Conservation (phyloP, 2,888 invertebrate genomes). For the Pachydiplax longipennis region DNA sequence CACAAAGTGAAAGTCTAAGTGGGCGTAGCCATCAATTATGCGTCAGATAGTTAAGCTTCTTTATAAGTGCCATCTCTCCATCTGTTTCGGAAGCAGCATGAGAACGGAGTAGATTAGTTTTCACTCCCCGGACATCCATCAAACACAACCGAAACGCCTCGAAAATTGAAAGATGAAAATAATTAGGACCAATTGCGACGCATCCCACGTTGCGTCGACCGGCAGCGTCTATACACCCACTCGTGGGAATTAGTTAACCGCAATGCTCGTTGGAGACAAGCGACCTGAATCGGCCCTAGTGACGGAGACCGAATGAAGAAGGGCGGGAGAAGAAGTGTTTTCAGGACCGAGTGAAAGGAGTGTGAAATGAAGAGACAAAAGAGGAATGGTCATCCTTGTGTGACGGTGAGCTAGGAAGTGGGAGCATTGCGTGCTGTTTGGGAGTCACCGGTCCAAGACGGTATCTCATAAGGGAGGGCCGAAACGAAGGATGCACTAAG, state of each 20-base stretch:
- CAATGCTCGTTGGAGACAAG: not conserved
- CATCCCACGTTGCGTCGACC: not conserved
- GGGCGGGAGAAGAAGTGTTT: not conserved
- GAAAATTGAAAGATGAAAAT: not conserved
- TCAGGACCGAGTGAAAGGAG: not conserved
- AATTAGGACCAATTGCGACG: not conserved
- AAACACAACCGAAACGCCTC: not conserved
- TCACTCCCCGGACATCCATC: not conserved
- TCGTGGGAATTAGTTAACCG: not conserved
- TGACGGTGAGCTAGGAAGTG: not conserved
- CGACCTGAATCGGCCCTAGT: not conserved
- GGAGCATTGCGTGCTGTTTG: not conserved
- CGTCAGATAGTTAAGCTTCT: too few relatives aligned
- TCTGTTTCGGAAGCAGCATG: too few relatives aligned
- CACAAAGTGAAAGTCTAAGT: too few relatives aligned
- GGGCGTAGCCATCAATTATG: too few relatives aligned
- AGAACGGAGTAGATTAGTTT: too few relatives aligned
- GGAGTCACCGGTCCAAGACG: not conserved
- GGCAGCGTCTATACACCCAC: not conserved
- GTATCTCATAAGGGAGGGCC: not conserved
- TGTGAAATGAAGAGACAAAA: not conserved
- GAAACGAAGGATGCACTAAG: not conserved
- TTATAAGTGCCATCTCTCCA: too few relatives aligned
- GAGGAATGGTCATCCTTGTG: not conserved
- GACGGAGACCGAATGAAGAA: not conserved